These are phyloP conservation scores for Philopotamus ludificatus DNA, from an alignment of 1,140 invertebrate genomes.

Conservation along the genomic window DNA sequence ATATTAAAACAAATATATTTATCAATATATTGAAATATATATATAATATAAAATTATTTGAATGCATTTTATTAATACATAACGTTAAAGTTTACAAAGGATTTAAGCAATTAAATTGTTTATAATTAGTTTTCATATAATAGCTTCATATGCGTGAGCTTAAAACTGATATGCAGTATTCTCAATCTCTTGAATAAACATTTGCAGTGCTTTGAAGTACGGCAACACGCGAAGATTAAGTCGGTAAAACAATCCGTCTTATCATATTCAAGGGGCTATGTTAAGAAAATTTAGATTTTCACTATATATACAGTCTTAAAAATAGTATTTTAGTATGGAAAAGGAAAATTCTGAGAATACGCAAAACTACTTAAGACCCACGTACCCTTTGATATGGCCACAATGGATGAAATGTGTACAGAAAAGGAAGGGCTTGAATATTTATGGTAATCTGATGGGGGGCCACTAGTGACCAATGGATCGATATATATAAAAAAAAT, in stretches of 20 bases:
- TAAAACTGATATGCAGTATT: too few relatives aligned
- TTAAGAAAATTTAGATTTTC: background rate
- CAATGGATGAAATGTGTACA: constrained; percentile 24
- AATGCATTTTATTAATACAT: background rate
- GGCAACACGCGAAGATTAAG: too few relatives aligned
- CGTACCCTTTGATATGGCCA: constrained; percentile 14
- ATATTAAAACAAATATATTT: background rate
- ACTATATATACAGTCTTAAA: background rate
- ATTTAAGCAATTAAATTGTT: too few relatives aligned
- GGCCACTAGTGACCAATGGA: background rate
- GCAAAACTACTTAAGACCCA: constrained; percentile 9
- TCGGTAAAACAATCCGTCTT: too few relatives aligned
- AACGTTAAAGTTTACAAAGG: too few relatives aligned
- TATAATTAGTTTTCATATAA: too few relatives aligned
- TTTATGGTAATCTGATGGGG: constrained; percentile 20
- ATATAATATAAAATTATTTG: background rate
- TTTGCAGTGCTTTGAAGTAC: too few relatives aligned
- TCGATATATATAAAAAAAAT: too few relatives aligned
- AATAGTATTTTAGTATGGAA: background rate
- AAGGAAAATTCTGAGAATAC: too few relatives aligned
- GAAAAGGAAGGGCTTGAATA: constrained; percentile 19
- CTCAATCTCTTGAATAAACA: too few relatives aligned
- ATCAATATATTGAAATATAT: background rate
- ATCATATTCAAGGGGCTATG: background rate
- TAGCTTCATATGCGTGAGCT: too few relatives aligned